Base-by-base conservation (phyloP, 2,888 invertebrate genomes). In the Eumerus sabulonum region DNA sequence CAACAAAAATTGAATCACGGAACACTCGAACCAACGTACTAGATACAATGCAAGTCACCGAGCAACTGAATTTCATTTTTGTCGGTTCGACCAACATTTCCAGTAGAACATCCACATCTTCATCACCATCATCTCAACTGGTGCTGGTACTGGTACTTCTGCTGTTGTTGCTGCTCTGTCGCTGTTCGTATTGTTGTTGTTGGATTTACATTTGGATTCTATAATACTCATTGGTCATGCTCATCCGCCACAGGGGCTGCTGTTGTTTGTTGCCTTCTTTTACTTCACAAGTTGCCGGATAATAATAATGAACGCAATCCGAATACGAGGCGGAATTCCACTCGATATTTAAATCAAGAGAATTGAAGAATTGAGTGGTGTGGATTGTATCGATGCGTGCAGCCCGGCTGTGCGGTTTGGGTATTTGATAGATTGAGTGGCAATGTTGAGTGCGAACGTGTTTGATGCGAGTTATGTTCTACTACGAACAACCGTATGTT, bases 21-120 rank as follows among this genome's bases (percentile, higher is more conserved):
- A 79, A 60, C 68, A 40, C 14, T 59, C 68, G 68, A n/a, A 45
- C 14, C 50, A 74, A 79, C 70, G 68, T 64, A 54, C 44, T 40
- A 18, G 17, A 64, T 84, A 83, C 84, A 82, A 83, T 84, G 86
- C 84, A 84, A 86, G 86, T 85, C 85, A 84, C 84, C 86, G 85
- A 84, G 84, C 85, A 86, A 86, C 85, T 85, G 76, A 85, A 83
- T 82, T 83, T 57, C 62, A 38, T 60, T 60, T 79, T 79, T 59
- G 40, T 56, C 56, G 57, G 72, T 62, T 77, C 62, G 68, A 40
- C 57, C 63, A 72, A 77, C 73, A 73, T 79, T 73, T 79, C 74
- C 79, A 77, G 77, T 81, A 83, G 83, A 84, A 84, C 84, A 82
- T 83, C 81, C 73, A 84, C 82, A 82, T 79, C 83, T 82, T 82